Conservation (phyloP, 2,797 vertebrate species). For the Sebastes diaconus region DNA sequence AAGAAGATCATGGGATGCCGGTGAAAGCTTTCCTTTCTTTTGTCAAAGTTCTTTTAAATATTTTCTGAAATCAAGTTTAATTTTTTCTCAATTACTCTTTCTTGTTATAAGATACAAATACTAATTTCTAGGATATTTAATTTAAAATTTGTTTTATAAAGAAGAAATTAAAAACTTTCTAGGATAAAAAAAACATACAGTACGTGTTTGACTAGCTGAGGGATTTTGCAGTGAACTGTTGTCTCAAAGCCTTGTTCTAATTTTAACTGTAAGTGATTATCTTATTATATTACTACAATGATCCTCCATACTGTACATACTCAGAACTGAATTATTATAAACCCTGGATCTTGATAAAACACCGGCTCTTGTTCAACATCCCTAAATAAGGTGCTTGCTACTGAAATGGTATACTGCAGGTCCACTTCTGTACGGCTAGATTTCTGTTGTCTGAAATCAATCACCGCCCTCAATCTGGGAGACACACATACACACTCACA, state of each 20-base stretch:
- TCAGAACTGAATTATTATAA: neutral
- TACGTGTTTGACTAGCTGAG: neutral
- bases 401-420: constrained; percentile 26
- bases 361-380: neutral
- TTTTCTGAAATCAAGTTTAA: neutral
- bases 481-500: constrained; percentile 7
- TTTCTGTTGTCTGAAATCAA: constrained; percentile 67
- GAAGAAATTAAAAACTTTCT: neutral
- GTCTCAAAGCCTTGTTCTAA: neutral
- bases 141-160: neutral
- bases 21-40: neutral
- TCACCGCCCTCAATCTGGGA: constrained; percentile 64
- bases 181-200: neutral
- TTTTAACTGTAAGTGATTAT: neutral
- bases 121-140: neutral
- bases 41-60: neutral
- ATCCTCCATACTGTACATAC: neutral
- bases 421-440: constrained; percentile 45
- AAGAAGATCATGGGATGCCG: neutral
- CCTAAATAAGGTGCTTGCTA: neutral
- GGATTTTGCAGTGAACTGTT: neutral
- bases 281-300: neutral
- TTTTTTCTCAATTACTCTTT: neutral
- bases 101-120: neutral
- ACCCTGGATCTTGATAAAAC: neutral